These are phyloP conservation scores for Schmidtea mediterranea DNA, from an alignment of 1,140 invertebrate species.

Conservation along the genomic window DNA sequence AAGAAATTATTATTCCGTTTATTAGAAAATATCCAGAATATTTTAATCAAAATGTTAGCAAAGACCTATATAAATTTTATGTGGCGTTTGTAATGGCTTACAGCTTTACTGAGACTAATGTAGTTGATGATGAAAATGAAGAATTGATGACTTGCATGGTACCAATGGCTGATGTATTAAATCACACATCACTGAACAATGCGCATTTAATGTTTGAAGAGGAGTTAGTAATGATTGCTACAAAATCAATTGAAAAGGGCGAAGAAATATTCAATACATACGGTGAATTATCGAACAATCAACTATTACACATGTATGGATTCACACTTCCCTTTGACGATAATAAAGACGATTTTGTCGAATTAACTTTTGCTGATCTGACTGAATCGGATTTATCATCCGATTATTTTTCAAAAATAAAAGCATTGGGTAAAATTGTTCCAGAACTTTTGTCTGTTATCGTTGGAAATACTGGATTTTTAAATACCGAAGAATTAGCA, in stretches of 20 bases:
- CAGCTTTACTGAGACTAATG: constrained; percentile 24
- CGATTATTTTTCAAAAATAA: no score
- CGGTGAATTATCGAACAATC: constrained; percentile 20
- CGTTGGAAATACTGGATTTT: no score
- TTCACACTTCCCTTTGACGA: constrained; percentile 21
- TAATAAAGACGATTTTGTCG: constrained; percentile 20
- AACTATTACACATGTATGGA: constrained; percentile 27
- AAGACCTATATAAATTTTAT: constrained; percentile 23
- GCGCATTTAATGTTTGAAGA: constrained; percentile 22
- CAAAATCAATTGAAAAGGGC: constrained; percentile 18
- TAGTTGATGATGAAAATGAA: constrained; percentile 6
- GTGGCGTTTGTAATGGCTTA: constrained; percentile 29
- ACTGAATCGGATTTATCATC: no score
- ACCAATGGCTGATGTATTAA: constrained; percentile 26
- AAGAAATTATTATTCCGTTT: constrained; percentile 18
- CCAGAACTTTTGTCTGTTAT: no score
- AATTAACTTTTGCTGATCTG: no score
- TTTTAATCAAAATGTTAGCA: constrained; percentile 12
- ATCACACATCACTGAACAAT: constrained; percentile 26
- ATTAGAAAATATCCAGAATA: constrained; percentile 14
- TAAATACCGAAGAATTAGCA: no score
- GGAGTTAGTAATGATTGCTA: constrained; percentile 20
- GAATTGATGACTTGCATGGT: constrained; percentile 22
- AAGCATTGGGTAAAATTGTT: no score
- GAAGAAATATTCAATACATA: constrained; percentile 28